These are phyloP conservation scores for Eupithecia subfuscata DNA, from an alignment of 2,888 invertebrate genomes.

Conservation along the genomic window DNA sequence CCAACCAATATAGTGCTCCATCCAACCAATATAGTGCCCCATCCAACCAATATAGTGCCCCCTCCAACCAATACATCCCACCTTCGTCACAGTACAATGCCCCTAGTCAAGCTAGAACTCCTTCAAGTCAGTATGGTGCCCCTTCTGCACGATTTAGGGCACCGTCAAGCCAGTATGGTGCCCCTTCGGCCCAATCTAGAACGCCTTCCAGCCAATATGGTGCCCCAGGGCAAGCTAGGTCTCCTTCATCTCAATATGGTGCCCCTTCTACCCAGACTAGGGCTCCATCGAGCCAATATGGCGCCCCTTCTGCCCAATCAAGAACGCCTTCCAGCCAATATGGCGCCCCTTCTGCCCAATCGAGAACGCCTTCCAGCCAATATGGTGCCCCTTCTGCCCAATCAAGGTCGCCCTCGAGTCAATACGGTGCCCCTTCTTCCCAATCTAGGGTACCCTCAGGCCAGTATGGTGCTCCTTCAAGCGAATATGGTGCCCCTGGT, in stretches of 20 bases:
- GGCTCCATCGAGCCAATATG: constrained; percentile 55
- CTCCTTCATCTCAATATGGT: constrained; percentile 36
- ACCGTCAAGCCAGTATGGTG: constrained; percentile 41
- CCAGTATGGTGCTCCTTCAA: constrained; percentile 33
- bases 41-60: constrained; percentile 57
- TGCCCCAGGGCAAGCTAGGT: constrained; percentile 14
- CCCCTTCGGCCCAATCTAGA: constrained; percentile 31
- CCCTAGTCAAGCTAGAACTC: constrained; percentile 23
- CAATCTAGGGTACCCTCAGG: constrained; percentile 18
- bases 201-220: constrained; percentile 24
- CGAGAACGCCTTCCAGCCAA: constrained; percentile 35
- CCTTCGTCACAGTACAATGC: constrained; percentile 48
- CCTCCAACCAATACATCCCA: constrained; percentile 64
- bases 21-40: constrained; percentile 29
- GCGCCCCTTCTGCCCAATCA: constrained; percentile 58
- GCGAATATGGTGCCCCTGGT: constrained; percentile 27
- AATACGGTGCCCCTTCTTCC: constrained; percentile 43
- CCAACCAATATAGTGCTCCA: constrained; percentile 29
- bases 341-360: constrained; percentile 29
- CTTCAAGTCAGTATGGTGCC: constrained; percentile 43
- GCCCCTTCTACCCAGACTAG: constrained; percentile 47
- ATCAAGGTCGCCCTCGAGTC: constrained; percentile 13
- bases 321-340: constrained; percentile 43
- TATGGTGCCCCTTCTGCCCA: constrained; percentile 41
- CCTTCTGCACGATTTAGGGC: constrained; percentile 29